phyloP scores from a whole-genome alignment of 2,113 vertebrate species.

The Porphyrio hochstetteri region DNA sequence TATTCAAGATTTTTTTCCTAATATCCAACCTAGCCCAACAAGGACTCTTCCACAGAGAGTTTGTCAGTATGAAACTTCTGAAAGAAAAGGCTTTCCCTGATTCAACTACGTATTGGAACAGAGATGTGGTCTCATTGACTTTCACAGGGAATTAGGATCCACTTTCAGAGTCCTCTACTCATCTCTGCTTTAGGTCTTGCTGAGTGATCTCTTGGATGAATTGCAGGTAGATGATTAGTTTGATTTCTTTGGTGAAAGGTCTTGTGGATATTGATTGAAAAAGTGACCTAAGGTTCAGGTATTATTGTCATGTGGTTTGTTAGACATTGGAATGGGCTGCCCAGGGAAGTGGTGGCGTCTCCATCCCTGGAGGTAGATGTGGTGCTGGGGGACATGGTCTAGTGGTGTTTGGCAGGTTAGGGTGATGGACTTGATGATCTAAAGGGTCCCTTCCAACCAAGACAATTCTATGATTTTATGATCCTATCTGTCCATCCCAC shows the following conservation, averaged over 20 bases:
- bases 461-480: too few relatives aligned
- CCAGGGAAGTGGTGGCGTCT: too few relatives aligned
- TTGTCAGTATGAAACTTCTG: not conserved
- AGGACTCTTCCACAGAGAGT: fast-evolving
- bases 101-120: not conserved
- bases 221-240: not conserved
- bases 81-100: not conserved
- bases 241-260: not conserved
- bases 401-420: too few relatives aligned
- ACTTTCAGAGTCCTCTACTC: not conserved
- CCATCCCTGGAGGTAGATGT: too few relatives aligned
- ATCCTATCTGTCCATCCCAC: not conserved
- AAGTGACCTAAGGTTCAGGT: not conserved
- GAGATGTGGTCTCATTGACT: not conserved
- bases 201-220: not conserved
- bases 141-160: not conserved
- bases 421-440: too few relatives aligned
- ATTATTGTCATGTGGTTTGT: not conserved
- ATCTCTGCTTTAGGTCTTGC: not conserved
- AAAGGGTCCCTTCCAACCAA: too few relatives aligned
- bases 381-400: too few relatives aligned
- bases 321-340: too few relatives aligned
- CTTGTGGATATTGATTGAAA: not conserved
- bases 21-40: too few relatives aligned
- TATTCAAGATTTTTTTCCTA: too few relatives aligned